Base-by-base conservation (phyloP, 2,113 vertebrate genomes). In the Stigmatopora nigra region DNA sequence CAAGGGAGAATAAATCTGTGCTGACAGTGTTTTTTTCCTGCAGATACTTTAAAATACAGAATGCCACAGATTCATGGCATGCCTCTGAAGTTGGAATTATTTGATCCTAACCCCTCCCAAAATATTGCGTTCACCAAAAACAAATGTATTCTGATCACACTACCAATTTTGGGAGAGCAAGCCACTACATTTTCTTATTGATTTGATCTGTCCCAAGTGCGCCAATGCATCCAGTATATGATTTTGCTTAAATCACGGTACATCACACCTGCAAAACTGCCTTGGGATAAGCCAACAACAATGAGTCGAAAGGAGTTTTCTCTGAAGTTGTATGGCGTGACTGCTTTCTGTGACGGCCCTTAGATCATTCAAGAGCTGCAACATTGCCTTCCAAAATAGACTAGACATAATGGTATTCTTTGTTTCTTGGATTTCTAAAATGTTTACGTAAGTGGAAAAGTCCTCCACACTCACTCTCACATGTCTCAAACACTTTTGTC, bases 1-100 rank as follows among this genome's bases (percentile, higher is more conserved):
- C 71, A 73, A 79, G 68, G 64, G 61, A 78, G 73, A 77, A 38
- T 65, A 84, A 86, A 81, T 85, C 80, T 79, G 70, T 66, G 81
- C 68, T 77, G 82, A 85, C 82, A 82, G 25, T 48, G 82, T 82
- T 44, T 45, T n/a, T 19, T 51, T 19, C 15, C 6, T 51, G 8
- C 19, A 16, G 10, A 22, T 22, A 7, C 51, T 22, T 19, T 53
- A 22, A 53, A 53, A 53, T 53, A 22, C 2, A 52, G 17, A 49
- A 17, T 1, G 25, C 25, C 7, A 19, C n/a, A 7, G 3, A 51
- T 9, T 51, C 1, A 7, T 17, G 6, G n/a, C 7, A 51, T 17
- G n/a, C 48, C 7, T n/a, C 3, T 51, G 48, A 10, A 8, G 3
- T 49, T 17, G n/a, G 10, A 17, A 51, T 41, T 4, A 41, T 41